Conservation (phyloP, 2,113 vertebrate species). For the Microtus montanus region DNA sequence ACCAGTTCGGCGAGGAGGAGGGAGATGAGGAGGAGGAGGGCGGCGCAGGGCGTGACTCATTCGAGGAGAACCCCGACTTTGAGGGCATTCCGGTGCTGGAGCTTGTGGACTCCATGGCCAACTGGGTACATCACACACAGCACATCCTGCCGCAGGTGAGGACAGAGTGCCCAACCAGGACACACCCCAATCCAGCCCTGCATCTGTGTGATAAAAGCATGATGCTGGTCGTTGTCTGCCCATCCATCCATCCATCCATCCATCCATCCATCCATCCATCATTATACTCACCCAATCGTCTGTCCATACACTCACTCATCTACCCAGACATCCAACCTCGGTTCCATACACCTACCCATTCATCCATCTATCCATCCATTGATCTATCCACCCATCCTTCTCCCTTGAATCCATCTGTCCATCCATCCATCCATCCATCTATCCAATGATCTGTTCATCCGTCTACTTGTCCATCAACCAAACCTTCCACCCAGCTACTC, state of each 20-base stretch:
- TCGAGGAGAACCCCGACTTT: slow-evolving; percentile 31
- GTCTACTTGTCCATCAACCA: not conserved
- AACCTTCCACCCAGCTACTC: not conserved
- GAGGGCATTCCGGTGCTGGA: not conserved
- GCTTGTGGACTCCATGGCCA: slow-evolving; percentile 6
- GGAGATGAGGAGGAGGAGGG: slow-evolving; percentile 89
- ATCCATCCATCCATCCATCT: no score
- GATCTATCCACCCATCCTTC: not conserved
- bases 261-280: not conserved
- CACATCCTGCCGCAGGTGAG: slow-evolving; percentile 6
- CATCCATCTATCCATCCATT: not conserved
- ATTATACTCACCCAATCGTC: not conserved
- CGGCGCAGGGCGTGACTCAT: slow-evolving; percentile 78
- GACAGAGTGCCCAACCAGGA: not conserved
- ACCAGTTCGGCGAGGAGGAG: slow-evolving; percentile 89
- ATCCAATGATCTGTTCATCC: no score
- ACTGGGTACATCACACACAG: slow-evolving; percentile 15
- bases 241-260: not conserved
- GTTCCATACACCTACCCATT: not conserved
- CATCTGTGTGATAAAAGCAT: no score
- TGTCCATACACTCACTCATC: not conserved
- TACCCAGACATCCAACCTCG: no score
- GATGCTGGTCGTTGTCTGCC: not conserved
- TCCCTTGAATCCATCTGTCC: not conserved
- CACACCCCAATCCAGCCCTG: no score